Base-by-base conservation (phyloP, 2,797 vertebrate species). In the Tokudaia muenninki region DNA sequence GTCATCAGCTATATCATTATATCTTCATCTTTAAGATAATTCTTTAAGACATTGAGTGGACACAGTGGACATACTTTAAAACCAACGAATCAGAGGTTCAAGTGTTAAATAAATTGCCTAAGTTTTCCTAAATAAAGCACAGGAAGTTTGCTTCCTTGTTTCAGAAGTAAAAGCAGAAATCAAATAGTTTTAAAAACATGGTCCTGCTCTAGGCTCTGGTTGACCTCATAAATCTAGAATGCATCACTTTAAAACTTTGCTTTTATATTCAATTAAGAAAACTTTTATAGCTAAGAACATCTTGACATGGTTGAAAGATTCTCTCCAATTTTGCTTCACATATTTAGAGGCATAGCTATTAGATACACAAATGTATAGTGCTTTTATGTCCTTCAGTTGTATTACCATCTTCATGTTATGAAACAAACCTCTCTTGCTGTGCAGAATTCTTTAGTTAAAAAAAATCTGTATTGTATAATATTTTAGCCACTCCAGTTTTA, bases 231-330 rank as follows among this genome's bases (percentile, higher is more conserved):
- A 83, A 59, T 50, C 26, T 77, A 44, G 24, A 94, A 77, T 78
- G 11, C 19, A 70, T 78, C 41, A 88, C 41, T 78, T 77, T 44
- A 41, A 52, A 65, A 90, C 31, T 52, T 84, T 78, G 79, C n/a
- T 92, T 92, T 92, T 52, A 88, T 88, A 77, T 63, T 77, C 4
- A 91, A n/a, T 61, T 91, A 61, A 61, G 72, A 29, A 78, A 44
- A 65, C 1, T 8, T 77, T 94, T 87, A 67, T 57, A 75, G n/a
- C 16, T 31, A 87, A 96, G 24, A 61, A 78, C 41, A 72, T 78
- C 75, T 92, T 74, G 8, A n/a, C 26, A 83, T 72, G n/a, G 19
- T 78, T 94, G 86, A 79, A 82, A 94, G 34, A 3, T 77, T 82
- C 22, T 77, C 44, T 95, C 29, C 24, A 12, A 17, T 67, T 92